phyloP scores from a whole-genome alignment of 1,140 invertebrate species.

The Drosophila littoralis region DNA sequence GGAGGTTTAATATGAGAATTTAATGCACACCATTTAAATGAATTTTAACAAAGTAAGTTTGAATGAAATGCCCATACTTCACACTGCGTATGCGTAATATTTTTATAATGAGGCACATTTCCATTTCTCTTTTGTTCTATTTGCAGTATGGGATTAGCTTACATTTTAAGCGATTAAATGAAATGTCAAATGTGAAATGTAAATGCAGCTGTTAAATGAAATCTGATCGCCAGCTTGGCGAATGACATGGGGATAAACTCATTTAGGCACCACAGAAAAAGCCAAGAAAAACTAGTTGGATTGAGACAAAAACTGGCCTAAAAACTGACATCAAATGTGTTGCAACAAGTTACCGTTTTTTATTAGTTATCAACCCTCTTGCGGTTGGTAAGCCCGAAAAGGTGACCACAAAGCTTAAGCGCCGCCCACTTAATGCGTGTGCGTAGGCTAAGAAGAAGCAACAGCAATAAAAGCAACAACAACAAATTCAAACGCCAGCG shows the following conservation, averaged over 20 bases:
- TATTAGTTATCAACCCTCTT: conserved; percentile 45
- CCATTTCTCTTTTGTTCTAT: neutral
- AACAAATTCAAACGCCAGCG: conserved; percentile 60
- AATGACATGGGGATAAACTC: neutral
- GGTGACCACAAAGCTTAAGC: conserved; percentile 45
- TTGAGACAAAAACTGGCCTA: conserved; percentile 5
- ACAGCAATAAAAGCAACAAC: conserved; percentile 33
- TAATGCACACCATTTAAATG: neutral
- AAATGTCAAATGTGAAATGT: conserved; percentile 47
- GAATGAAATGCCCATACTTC: neutral
- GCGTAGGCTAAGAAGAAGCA: conserved; percentile 54
- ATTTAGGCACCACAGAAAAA: neutral
- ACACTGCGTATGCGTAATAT: conserved; percentile 26
- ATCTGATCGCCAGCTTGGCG: conserved; percentile 4
- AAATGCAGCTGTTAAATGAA: conserved; percentile 63
- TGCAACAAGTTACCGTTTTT: conserved; percentile 17
- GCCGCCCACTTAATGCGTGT: conserved; percentile 58
- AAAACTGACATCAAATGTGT: conserved; percentile 10
- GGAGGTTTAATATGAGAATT: no score
- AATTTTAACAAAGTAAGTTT: neutral
- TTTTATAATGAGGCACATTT: neutral
- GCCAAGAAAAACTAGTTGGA: neutral
- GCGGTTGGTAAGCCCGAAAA: conserved; percentile 21
- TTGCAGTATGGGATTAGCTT: conserved; percentile 49
- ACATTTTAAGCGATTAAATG: conserved; percentile 57